phyloP scores from a whole-genome alignment of 2,888 invertebrate species.

The Podabrus alpinus region DNA sequence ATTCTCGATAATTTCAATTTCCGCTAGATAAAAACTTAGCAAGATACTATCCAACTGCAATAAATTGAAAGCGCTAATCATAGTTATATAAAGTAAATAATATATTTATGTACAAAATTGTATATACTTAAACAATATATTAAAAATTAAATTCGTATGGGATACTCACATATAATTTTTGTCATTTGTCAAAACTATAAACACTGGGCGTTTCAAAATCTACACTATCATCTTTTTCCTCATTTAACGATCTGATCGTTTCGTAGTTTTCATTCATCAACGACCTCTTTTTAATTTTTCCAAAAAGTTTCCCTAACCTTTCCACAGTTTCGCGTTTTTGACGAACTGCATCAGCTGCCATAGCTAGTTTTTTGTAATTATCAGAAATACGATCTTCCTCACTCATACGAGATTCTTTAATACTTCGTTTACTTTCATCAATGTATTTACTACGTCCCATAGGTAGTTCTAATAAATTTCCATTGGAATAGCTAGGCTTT shows the following conservation, averaged over 20 bases:
- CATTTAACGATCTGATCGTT: not conserved
- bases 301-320: constrained; percentile 44
- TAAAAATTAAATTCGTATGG: not conserved
- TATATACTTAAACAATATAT: not conserved
- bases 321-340: constrained; percentile 44
- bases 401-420: not conserved
- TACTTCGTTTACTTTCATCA: not conserved
- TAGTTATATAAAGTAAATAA: not conserved
- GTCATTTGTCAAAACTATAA: constrained; percentile 35
- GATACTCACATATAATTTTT: not conserved
- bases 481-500: not conserved
- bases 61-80: not conserved
- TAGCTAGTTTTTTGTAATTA: constrained; percentile 44
- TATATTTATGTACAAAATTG: not conserved
- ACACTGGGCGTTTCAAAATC: constrained; percentile 46
- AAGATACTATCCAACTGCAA: not conserved
- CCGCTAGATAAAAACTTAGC: constrained; percentile 2
- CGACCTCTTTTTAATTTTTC: constrained; percentile 13
- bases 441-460: not conserved
- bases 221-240: constrained; percentile 16
- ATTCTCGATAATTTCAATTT: constrained; percentile 29
- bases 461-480: not conserved
- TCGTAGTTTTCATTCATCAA: constrained; percentile 13
- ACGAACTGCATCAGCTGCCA: constrained; percentile 41
- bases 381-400: constrained; percentile 29